phyloP scores from a whole-genome alignment of 2,797 vertebrate genomes.

The Cynopterus sphinx region DNA sequence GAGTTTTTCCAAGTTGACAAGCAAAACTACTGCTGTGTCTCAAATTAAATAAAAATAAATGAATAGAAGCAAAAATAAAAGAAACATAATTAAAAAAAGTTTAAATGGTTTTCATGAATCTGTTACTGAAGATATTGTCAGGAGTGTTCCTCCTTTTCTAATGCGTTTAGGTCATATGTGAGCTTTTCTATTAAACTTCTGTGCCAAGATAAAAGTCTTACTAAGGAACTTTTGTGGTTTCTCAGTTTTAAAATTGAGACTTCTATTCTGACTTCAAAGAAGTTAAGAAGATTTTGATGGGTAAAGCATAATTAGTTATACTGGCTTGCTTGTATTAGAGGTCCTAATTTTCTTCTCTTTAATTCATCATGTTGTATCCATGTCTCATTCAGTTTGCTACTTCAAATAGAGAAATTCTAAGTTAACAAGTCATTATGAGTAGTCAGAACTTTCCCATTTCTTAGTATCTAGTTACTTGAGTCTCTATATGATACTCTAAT shows the following conservation, averaged over 20 bases:
- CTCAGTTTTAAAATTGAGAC: constrained; percentile 51
- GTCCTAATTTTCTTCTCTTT: constrained; percentile 16
- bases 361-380: neutral
- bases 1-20: constrained; percentile 18
- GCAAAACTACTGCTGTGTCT: neutral
- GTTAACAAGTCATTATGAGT: neutral
- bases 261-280: neutral
- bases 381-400: neutral
- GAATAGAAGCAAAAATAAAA: constrained; percentile 33
- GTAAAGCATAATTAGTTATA: constrained; percentile 17
- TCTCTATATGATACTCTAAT: neutral
- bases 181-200: constrained; percentile 45
- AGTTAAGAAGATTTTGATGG: constrained; percentile 32
- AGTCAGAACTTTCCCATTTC: neutral
- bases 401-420: constrained; percentile 19
- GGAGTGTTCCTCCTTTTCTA: neutral
- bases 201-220: constrained; percentile 40
- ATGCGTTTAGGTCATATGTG: constrained; percentile 10
- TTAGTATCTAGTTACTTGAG: neutral
- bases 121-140: constrained; percentile 17
- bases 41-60: constrained; percentile 58
- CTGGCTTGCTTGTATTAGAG: neutral
- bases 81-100: neutral
- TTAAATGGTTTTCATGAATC: constrained; percentile 30
- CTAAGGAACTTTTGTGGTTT: constrained; percentile 22